Evolutionary conservation across 2,888 invertebrate species (phyloP), one percentile per base, ranked within the genome.

Genomic region (Acanthopleura granulata): DNA sequence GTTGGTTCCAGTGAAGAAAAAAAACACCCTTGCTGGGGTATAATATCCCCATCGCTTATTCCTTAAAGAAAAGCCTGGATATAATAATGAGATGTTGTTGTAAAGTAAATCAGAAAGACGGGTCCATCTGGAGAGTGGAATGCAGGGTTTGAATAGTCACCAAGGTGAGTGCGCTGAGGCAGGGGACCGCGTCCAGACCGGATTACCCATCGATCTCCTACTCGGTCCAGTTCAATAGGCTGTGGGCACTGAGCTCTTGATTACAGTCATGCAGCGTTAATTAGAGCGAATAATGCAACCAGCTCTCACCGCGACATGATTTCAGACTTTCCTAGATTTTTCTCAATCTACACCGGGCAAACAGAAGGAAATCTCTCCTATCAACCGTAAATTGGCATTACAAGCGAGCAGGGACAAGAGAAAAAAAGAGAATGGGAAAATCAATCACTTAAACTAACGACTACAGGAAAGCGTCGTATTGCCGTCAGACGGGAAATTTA

Each of bases 261-360:
- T 66, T 66, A 22, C 29, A 66, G 29, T 15, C 66, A 66, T 27
- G 29, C 66, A 6, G 66, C 25, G 66, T 66, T 66, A 66, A 66
- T 66, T 66, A 66, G 66, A 66, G 16, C 16, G 66, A 66, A 66
- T 66, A 66, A 66, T 66, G 29, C 66, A 22, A 15, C 22, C 27
- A 27, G 16, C 22, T 25, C 22, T 22, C 16, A 66, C 27, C 1
- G 22, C 66, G 29, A 27, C 29, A 66, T 27, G 66, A 22, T 22
- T 66, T 27, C 16, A 27, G 66, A 66, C 66, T 66, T 66, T 27
- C 22, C 66, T 27, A 25, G 27, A 66, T 15, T 66, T 66, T 22
- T 27, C 66, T 27, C 66, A 27, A 66, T 27, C 29, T 16, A 16
- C 29, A 25, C 12, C 15, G 29, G 66, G 66, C 66, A 66, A 66